Base-by-base conservation (phyloP, 37 sponge, comb jelly and placozoan species). In the Crambe crambe region DNA sequence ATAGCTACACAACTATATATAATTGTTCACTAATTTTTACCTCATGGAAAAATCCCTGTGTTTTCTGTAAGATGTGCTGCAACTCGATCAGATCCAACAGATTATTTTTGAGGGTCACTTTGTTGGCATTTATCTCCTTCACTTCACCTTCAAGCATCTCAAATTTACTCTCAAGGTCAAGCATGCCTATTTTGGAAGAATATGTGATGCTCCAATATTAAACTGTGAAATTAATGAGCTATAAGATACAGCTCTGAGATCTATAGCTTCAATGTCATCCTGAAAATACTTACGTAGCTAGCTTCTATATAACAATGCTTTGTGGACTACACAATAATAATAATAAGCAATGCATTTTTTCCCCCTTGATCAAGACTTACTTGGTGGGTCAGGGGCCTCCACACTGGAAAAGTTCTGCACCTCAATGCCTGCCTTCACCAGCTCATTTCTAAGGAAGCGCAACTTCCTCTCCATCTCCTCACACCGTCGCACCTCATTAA, bases 401-500 rank as follows among this genome's bases (percentile, higher is more conserved):
- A 96, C 90, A 58, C 78, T 77, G 58, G 86, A 85, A 21, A 72
- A 81, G 18, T 87, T 90, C 15, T 31, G 18, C 1, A 81, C 57
- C 26, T 88, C 86, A 39, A 98, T 78, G 1, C 72, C 71, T 5
- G 86, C 91, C 76, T 89, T 91, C 40, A 94, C 86, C 79, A 96
- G 75, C 79, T 98, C 95, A 25, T 89, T 91, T 5, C 72, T 58
- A 10, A 98, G 88, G 82, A 96, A 98, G 8, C 96, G 92, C 26
- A 98, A 80, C 67, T 81, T 91, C 66, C 99, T 72, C 56, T 98
- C 99, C 96, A 96, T 98, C 82, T 98, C 99, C n/a, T 98, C 99
- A 88, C 97, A 91, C 21, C 99, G 79, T 37, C 97, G 75, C 12
- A 98, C 90, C 69, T 98, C 99, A 60, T 92, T 96, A 37, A 94